phyloP scores from a whole-genome alignment of 2,888 invertebrate species.

The Atrina japonica region DNA sequence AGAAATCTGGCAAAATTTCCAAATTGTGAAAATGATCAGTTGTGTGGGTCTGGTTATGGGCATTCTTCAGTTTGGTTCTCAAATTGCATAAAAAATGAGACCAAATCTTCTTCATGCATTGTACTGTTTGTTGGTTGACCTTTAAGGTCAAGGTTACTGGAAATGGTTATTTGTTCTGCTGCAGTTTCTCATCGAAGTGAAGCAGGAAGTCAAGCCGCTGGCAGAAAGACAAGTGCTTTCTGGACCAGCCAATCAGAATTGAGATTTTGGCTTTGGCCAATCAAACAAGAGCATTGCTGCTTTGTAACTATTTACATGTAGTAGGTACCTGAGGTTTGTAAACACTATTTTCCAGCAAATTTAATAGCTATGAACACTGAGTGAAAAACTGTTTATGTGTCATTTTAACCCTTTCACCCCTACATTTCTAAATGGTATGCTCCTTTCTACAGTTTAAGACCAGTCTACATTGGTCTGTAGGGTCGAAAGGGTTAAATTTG shows the following conservation, averaged over 20 bases:
- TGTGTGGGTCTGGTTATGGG: not conserved
- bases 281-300: constrained; percentile 9
- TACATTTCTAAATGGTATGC: too few species aligned
- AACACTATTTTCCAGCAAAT: constrained; percentile 18
- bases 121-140: constrained; percentile 14
- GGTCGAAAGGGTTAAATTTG: too few species aligned
- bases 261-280: constrained; percentile 28
- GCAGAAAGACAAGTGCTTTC: constrained; percentile 52
- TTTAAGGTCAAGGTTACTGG: constrained; percentile 38
- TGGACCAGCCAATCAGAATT: constrained; percentile 39
- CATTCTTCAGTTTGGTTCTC: not conserved
- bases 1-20: too few species aligned
- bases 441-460: too few species aligned
- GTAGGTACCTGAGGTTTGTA: constrained; percentile 13
- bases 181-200: constrained; percentile 16
- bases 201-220: constrained; percentile 32
- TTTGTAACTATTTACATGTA: constrained; percentile 14
- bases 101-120: not conserved
- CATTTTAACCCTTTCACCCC: too few species aligned
- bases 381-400: too few species aligned
- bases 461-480: too few species aligned
- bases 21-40: not conserved
- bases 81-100: not conserved
- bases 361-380: too few species aligned
- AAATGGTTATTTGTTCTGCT: constrained; percentile 43